phyloP scores from a whole-genome alignment of 2,888 invertebrate genomes.

The Archips xylosteana region DNA sequence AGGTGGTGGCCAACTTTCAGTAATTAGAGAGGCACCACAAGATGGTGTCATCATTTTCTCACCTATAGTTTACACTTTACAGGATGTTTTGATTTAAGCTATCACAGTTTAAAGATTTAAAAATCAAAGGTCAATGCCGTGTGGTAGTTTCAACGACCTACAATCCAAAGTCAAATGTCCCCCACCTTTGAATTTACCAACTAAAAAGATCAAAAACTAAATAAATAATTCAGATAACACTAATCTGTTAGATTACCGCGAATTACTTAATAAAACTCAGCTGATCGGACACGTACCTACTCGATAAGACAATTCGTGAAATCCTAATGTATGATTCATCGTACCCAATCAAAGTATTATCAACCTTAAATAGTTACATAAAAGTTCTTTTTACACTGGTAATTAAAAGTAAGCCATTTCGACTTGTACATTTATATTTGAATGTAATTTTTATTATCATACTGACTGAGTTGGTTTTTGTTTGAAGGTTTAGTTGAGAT shows the following conservation, averaged over 20 bases:
- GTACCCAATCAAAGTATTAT: background rate
- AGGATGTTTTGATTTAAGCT: too few relatives aligned
- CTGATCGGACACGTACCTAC: conserved; percentile 12
- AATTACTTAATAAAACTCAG: background rate
- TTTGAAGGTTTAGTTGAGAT: too few relatives aligned
- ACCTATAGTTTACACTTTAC: too few relatives aligned
- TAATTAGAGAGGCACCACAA: too few relatives aligned
- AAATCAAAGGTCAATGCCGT: too few relatives aligned
- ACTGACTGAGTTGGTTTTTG: background rate
- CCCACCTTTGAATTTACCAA: background rate
- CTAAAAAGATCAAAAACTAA: background rate
- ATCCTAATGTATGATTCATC: conserved; percentile 17
- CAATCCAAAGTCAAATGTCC: too few relatives aligned
- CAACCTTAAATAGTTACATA: background rate
- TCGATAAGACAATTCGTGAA: conserved; percentile 22
- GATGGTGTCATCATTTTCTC: too few relatives aligned
- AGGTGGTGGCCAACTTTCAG: too few relatives aligned
- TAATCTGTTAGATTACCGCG: background rate
- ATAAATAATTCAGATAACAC: background rate
- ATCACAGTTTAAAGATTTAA: too few relatives aligned
- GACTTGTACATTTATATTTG: background rate
- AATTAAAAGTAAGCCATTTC: background rate
- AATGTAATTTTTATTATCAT: background rate
- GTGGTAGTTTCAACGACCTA: too few relatives aligned
- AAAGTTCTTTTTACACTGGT: background rate